phyloP scores from a whole-genome alignment of 2,797 vertebrate genomes.

The Clangula hyemalis region DNA sequence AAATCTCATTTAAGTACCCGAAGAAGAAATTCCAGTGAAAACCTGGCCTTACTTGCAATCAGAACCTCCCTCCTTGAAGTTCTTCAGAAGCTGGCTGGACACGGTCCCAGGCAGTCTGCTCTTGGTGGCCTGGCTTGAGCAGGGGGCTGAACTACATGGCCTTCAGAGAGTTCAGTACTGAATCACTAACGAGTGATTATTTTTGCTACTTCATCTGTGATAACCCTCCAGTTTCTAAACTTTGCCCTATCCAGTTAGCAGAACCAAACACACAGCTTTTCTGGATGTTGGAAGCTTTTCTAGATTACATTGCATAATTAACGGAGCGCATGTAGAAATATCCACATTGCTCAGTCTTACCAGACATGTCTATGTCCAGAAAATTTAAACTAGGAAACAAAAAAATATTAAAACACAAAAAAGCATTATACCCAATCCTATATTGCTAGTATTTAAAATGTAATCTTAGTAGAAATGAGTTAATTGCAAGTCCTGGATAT shows the following conservation, averaged over 20 bases:
- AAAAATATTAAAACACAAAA: not conserved
- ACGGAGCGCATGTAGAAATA: not conserved
- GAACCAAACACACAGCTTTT: not conserved
- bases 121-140: not conserved
- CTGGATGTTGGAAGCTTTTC: not conserved
- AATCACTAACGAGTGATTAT: not conserved
- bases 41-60: fast-evolving
- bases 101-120: not conserved
- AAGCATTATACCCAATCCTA: not conserved
- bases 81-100: not conserved
- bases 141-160: not conserved
- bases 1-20: not conserved
- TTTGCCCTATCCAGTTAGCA: not conserved
- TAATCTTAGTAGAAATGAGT: not conserved
- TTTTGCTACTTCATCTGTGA: not conserved
- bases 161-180: not conserved
- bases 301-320: not conserved
- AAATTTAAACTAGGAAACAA: not conserved
- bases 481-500: not conserved
- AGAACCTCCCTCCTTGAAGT: not conserved
- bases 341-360: not conserved
- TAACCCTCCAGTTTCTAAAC: not conserved
- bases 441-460: not conserved
- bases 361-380: not conserved
- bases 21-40: not conserved